Conservation (phyloP, 2,797 vertebrate genomes). For the Melanotaenia parkinsoni region DNA sequence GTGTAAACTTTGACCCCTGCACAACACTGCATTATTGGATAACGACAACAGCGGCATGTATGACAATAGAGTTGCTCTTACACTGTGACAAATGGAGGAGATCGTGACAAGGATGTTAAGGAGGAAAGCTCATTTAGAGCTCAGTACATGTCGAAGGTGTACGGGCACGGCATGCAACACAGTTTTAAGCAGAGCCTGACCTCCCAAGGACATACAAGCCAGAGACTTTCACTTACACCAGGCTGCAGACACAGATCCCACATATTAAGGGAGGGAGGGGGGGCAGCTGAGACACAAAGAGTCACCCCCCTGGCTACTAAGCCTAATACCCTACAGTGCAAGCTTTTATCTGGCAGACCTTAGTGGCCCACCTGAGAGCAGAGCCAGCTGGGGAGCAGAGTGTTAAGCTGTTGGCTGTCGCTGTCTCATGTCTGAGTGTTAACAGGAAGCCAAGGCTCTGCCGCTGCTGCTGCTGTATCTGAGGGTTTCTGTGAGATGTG, state of each 20-base stretch:
- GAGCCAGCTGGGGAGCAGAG: constrained; percentile 67
- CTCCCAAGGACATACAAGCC: constrained; percentile 66
- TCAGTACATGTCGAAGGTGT: constrained; percentile 35
- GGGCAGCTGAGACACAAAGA: constrained; percentile 13
- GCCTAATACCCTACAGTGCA: constrained; percentile 55
- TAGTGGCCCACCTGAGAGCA: constrained; percentile 70
- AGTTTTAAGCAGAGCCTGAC: constrained; percentile 48
- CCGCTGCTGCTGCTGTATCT: constrained; percentile 69
- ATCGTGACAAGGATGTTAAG: constrained; percentile 61
- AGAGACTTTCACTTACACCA: constrained; percentile 52
- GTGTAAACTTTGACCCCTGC: constrained; percentile 61
- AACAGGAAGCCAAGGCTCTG: constrained; percentile 69
- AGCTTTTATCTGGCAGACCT: constrained; percentile 74
- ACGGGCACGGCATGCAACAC: constrained; percentile 34
- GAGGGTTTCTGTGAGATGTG: constrained; percentile 76
- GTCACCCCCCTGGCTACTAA: constrained; percentile 41
- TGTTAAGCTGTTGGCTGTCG: constrained; percentile 75
- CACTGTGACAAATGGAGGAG: constrained; percentile 51
- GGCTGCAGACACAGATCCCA: constrained; percentile 17
- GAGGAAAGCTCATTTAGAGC: constrained; percentile 38
- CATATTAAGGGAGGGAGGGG: constrained; percentile 35
- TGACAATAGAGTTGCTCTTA: constrained; percentile 49
- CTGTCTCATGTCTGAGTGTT: constrained; percentile 74
- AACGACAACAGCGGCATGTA: constrained; percentile 43
- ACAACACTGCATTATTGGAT: constrained; percentile 54